These are phyloP conservation scores for Dolichallabes microphthalmus DNA, from an alignment of 2,113 vertebrate species.

Conservation along the genomic window DNA sequence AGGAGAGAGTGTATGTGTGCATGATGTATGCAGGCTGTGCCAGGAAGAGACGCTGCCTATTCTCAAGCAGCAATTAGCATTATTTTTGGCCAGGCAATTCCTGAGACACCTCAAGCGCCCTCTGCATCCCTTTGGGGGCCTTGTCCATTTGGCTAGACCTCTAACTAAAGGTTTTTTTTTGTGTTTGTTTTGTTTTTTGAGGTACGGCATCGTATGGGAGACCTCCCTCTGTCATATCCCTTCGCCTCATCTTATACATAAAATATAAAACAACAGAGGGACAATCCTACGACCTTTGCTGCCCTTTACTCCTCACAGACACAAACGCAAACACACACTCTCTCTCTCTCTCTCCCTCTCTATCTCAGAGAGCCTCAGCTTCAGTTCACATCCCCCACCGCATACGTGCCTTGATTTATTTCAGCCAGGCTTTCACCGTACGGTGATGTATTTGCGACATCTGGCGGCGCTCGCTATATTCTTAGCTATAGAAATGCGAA, in stretches of 20 bases:
- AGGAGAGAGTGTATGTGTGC: conserved; percentile 45
- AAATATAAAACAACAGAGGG: conserved; percentile 97
- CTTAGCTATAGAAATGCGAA: conserved; percentile 58
- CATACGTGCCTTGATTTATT: conserved; percentile 77
- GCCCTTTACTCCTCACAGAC: conserved; percentile 82
- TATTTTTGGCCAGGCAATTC: conserved; percentile 40
- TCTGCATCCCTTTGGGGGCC: conserved; percentile 3
- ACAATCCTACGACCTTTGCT: conserved; percentile 96
- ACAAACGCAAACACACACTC: conserved; percentile 66
- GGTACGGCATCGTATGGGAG: conserved; percentile 78
- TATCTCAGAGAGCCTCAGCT: conserved; percentile 56
- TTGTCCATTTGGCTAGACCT: background rate
- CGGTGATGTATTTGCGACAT: conserved; percentile 98
- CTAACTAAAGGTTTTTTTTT: conserved; percentile 26
- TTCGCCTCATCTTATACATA: conserved; percentile 87
- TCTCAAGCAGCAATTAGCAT: conserved; percentile 10
- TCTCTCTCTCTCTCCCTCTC: conserved; percentile 68
- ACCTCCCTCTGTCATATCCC: conserved; percentile 88
- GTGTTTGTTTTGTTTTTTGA: conserved; percentile 58
- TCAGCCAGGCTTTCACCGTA: conserved; percentile 81
- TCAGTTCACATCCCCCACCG: conserved; percentile 72
- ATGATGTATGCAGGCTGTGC: conserved; percentile 32
- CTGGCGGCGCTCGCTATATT: conserved; percentile 87
- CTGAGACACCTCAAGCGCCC: background rate
- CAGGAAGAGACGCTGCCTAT: conserved; percentile 38